A percentile compares a stretch with the other conserved stretches of the same genome.
Evolutionary conservation across 2,113 vertebrate species (phyloP).

Genomic region (Cyanoliseus patagonus): DNA sequence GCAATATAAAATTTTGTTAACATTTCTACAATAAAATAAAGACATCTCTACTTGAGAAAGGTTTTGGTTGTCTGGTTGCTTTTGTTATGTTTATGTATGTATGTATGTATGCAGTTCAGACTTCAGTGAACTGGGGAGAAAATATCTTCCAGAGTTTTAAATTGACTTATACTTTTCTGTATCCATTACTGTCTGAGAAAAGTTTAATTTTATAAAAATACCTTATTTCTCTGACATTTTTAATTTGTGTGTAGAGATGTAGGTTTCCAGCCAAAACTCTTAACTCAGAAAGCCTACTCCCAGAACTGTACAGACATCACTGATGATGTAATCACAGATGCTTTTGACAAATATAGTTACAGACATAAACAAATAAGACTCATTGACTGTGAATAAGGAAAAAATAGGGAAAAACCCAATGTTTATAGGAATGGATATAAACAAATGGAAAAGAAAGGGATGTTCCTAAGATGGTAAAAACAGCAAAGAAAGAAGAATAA

Average conservation of each 20-base stretch:
- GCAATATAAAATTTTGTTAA: not conserved
- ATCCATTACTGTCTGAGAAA: not conserved
- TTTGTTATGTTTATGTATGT: not conserved
- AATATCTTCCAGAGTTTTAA: not conserved
- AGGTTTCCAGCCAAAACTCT: not conserved
- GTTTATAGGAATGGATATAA: constrained; percentile 28
- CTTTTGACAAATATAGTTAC: constrained; percentile 39
- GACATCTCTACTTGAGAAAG: rapidly evolving
- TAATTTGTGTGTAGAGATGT: not conserved
- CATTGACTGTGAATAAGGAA: not conserved
- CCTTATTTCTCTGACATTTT: not conserved
- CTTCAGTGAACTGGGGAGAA: not conserved
- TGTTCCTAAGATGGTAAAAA: not conserved
- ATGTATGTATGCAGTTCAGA: not conserved
- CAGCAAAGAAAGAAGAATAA: not conserved
- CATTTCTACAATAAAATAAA: not conserved
- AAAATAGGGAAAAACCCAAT: not conserved
- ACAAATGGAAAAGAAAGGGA: not conserved
- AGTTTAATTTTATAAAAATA: not conserved
- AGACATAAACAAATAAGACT: constrained; percentile 50
- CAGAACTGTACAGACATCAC: not conserved
- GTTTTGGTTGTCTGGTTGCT: not conserved
- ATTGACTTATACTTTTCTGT: not conserved
- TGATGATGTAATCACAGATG: constrained; percentile 43
- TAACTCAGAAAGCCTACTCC: constrained; percentile 21